Base-by-base conservation (phyloP, 2,888 invertebrate species). In the Carpatolechia fugitivella region DNA sequence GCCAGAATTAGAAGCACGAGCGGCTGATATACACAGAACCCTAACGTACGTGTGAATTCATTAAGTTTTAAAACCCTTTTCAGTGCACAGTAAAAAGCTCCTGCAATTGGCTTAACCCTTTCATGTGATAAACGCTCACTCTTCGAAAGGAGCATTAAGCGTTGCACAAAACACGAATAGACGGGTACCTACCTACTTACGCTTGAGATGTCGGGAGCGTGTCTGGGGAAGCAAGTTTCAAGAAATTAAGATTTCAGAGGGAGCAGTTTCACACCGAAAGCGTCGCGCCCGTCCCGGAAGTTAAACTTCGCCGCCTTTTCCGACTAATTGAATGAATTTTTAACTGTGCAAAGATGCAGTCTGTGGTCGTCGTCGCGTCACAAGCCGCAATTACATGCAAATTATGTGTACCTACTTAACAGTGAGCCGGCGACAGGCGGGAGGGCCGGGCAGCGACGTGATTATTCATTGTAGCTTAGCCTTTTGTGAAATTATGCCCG, bases 11-110 rank as follows among this genome's bases (percentile, higher is more conserved):
- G 98, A 99, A 87, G 91, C 93, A 54, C 92, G 95, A 68, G 97
- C 98, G 64, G 94, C 95, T 36, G 96, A 97, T 72, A 92, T 97
- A 68, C 98, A 99, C 83, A 95, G 96, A 81, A 95, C 95, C 63
- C 91, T 98, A 56, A 94, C 95, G 95, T 97, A 88, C 93, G 94
- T 91, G 16, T 41, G 20, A 41, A 41, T 41, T 20, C 40, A 46
- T 46, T 46, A 24, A 24, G 7, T 48, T 31, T n/a, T 35, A 20
- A 49, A 35, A 16, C 20, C 49, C 18, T 4, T 18, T 50, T 36
- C 31, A 35, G 20, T 38, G 18, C 38, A 18, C 20, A 29, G 24
- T 11, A 18, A 38, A 18, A 38, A 50, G 50, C 50, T 13, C n/a
- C 49, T 50, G 50, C 50, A 50, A 50, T 50, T 50, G 49, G 20